phyloP scores from a whole-genome alignment of 1,140 invertebrate genomes.

The Drosophila carrolli region DNA sequence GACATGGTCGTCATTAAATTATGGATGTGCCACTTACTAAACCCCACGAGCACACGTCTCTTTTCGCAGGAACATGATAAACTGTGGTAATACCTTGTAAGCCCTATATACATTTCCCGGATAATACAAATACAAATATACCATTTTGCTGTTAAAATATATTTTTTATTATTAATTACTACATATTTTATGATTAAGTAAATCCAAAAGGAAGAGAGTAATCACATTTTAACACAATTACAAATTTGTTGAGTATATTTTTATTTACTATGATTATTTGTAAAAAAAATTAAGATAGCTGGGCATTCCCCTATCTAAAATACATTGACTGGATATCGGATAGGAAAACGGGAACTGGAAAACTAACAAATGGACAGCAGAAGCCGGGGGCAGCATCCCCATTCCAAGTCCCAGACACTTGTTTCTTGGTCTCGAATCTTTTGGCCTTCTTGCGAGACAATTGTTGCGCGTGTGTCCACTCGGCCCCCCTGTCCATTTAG shows the following conservation, averaged over 20 bases:
- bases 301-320: background rate
- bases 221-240: background rate
- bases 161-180: too few relatives aligned
- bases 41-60: constrained; percentile 4
- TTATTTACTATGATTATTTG: too few relatives aligned
- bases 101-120: background rate
- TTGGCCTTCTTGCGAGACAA: constrained; percentile 31
- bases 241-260: too few relatives aligned
- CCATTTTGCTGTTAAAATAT: too few relatives aligned
- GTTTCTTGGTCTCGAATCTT: constrained; percentile 12
- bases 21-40: constrained; percentile 24
- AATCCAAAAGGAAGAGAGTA: too few relatives aligned
- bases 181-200: too few relatives aligned
- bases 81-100: background rate
- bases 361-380: constrained; percentile 36
- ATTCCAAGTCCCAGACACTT: constrained; percentile 25
- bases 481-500: constrained; percentile 3
- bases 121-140: background rate
- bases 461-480: constrained; percentile 41
- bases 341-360: constrained; percentile 25
- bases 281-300: background rate
- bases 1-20: constrained; percentile 54
- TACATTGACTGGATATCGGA: background rate
- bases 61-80: background rate
- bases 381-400: constrained; percentile 6